Base-by-base conservation (phyloP, 2,797 vertebrate species). In the Sandelia bainsii region DNA sequence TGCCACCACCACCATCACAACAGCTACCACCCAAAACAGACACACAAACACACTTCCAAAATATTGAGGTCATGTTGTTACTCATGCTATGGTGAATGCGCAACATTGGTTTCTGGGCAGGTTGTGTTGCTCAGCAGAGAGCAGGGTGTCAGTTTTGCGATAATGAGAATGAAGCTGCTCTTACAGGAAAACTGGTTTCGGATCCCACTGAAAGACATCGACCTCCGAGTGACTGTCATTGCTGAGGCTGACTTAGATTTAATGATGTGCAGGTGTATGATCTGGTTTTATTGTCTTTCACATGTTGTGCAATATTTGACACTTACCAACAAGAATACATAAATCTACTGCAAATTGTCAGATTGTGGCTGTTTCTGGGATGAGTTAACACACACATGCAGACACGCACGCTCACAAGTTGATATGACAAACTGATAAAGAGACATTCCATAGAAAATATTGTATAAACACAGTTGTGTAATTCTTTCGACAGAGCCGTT, bases 41-140 rank as follows among this genome's bases (percentile, higher is more conserved):
- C 80, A 70, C 85, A 75, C 67, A 73, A 53, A 73, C 62, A 72
- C 62, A 73, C 54, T 62, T 85, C 64, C 5, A 4, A 78, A 85
- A 74, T 79, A 91, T 91, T n/a, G 46, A 90, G 87, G 81, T 89
- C 71, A 60, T 39, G 77, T 45, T 65, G 79, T 92, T 92, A 78
- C 72, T 86, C 82, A 44, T 70, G 69, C 32, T 54, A 49, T 7
- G 42, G 40, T 62, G 45, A 65, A 23, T 42, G 45, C 3, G 1
- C 32, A 61, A 27, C 44, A 37, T 65, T 49, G 67, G 69, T 72
- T 83, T 82, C 54, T 60, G 67, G 48, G 66, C 63, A 72, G 62
- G 72, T 73, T 51, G 79, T 16, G 58, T 74, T 70, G 63, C 71
- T 78, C 64, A 76, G 75, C 67, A 57, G 27, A 61, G 48, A 69